Conservation (phyloP, 2,113 vertebrate species). For the Chaetops frenatus region DNA sequence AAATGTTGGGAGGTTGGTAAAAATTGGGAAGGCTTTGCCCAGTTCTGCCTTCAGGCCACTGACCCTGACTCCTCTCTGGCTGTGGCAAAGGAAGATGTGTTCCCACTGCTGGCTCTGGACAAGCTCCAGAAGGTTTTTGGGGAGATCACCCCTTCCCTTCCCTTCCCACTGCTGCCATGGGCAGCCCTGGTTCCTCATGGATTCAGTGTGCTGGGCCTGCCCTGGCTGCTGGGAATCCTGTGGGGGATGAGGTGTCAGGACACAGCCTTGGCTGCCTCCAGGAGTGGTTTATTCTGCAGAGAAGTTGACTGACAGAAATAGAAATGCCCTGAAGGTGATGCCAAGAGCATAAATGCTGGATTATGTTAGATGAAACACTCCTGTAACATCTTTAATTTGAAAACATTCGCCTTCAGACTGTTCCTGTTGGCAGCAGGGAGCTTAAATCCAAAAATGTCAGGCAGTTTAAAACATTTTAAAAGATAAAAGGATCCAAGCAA, state of each 20-base stretch:
- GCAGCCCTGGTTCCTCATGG: not conserved
- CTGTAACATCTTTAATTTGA: not conserved
- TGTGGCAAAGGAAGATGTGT: not conserved
- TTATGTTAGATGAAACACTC: not conserved
- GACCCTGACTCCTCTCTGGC: not conserved
- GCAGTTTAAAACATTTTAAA: not conserved
- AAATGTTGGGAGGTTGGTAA: not conserved
- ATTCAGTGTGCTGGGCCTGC: not conserved
- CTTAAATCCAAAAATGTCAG: not conserved
- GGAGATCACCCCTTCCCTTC: not conserved
- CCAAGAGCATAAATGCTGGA: not conserved
- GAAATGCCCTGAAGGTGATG: not conserved
- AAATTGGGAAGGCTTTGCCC: not conserved
- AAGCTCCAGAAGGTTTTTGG: not conserved
- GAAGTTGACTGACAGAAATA: not conserved
- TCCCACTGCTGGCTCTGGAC: not conserved
- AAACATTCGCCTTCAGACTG: not conserved
- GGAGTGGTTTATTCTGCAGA: not conserved
- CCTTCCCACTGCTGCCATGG: not conserved
- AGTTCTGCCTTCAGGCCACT: fast-evolving
- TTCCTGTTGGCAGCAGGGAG: not conserved
- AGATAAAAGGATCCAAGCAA: not conserved
- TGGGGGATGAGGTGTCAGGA: not conserved
- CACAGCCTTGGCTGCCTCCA: not conserved
- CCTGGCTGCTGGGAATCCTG: not conserved